Conservation (phyloP, 2,113 vertebrate genomes). For the Trichechus manatus region DNA sequence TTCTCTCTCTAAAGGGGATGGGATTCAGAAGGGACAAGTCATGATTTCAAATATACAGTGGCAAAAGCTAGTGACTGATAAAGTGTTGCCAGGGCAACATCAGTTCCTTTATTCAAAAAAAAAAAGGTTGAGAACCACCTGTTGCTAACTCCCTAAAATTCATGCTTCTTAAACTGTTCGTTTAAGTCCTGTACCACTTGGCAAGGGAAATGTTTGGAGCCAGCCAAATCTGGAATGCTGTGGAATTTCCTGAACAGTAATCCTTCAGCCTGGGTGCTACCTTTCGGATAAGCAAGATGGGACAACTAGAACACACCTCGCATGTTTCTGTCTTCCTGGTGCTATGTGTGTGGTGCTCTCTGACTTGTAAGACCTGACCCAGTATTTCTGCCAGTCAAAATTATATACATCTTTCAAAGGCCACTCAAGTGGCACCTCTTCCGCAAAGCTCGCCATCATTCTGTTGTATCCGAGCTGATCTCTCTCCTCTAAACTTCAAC, state of each 20-base stretch:
- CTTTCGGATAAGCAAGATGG: not conserved
- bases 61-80: not conserved
- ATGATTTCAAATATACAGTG: not conserved
- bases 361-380: not conserved
- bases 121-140: not conserved
- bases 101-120: not conserved
- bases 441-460: not conserved
- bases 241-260: not conserved
- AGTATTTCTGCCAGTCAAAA: not conserved
- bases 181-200: not conserved
- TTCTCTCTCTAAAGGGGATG: not conserved
- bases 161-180: not conserved
- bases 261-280: not conserved
- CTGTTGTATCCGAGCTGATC: not conserved
- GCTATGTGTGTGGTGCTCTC: not conserved
- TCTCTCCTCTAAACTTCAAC: not conserved
- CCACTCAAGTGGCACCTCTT: not conserved
- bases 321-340: not conserved
- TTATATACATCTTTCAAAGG: not conserved
- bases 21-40: not conserved
- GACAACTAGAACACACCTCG: not conserved
- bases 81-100: not conserved
- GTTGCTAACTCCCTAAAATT: not conserved
- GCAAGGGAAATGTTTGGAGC: not conserved
- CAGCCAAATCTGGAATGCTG: not conserved